Evolutionary conservation across 2,888 invertebrate species (phyloP).

Genomic region (Limnephilus marmoratus): DNA sequence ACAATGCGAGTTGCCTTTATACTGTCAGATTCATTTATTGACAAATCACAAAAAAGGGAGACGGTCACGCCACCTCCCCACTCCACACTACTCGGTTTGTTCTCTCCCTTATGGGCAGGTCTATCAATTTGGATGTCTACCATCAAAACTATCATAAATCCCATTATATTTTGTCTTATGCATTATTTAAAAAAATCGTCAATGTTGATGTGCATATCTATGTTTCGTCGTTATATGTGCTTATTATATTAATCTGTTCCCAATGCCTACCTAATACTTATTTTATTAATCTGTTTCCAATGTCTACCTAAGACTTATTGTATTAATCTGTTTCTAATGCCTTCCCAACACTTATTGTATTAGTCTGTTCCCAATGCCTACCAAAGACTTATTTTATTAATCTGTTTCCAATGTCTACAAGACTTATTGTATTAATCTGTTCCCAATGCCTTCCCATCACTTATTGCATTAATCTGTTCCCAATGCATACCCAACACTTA

Average conservation of each 20-base stretch:
- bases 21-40: too few species aligned
- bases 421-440: conserved; percentile 30
- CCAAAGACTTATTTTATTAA: background rate
- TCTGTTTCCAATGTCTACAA: background rate
- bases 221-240: background rate
- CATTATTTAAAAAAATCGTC: background rate
- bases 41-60: too few species aligned
- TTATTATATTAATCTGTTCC: conserved; percentile 11
- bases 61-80: too few species aligned
- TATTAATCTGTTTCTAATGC: conserved; percentile 49
- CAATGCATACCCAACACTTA: background rate
- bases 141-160: background rate
- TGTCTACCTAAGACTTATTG: conserved; percentile 81
- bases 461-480: conserved; percentile 8
- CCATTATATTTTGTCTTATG: background rate
- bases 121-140: too few species aligned
- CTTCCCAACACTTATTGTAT: conserved; percentile 77
- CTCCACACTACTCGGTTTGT: too few species aligned
- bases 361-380: background rate
- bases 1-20: too few species aligned
- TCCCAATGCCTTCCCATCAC: background rate
- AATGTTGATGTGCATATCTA: background rate
- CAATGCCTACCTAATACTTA: conserved; percentile 81
- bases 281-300: conserved; percentile 35
- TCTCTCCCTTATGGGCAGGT: too few species aligned